phyloP scores from a whole-genome alignment of 2,113 vertebrate species.

The Myodes glareolus region DNA sequence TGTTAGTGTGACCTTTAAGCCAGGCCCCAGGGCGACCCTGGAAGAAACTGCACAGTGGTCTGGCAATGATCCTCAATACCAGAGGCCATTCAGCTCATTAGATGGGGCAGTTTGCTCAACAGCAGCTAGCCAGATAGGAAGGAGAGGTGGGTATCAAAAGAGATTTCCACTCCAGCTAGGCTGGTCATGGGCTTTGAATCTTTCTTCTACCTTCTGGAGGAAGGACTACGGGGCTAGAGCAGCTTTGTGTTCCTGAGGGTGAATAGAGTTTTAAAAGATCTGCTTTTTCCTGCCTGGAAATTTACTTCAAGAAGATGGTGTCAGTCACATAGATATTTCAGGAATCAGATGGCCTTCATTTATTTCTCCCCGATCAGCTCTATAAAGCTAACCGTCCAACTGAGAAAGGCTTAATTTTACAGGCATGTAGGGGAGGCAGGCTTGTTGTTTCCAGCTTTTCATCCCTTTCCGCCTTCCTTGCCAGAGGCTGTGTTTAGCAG shows the following conservation, averaged over 20 bases:
- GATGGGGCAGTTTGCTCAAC: neutral
- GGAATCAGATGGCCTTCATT: slow-evolving; percentile 82
- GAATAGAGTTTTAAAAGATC: neutral
- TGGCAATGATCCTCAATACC: neutral
- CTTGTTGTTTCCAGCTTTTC: slow-evolving; percentile 37
- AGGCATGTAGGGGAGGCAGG: slow-evolving; percentile 52
- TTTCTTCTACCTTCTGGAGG: neutral
- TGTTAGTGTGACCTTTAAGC: neutral
- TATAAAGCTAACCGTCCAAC: slow-evolving; percentile 80
- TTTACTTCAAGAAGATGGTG: slow-evolving; percentile 68
- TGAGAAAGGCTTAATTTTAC: slow-evolving; percentile 70
- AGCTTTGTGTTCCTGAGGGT: neutral
- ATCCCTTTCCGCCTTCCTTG: slow-evolving; percentile 53
- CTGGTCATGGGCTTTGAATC: neutral
- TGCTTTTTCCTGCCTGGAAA: slow-evolving; percentile 65
- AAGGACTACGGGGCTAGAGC: neutral
- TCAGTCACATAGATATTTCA: slow-evolving; percentile 77
- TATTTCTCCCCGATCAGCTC: slow-evolving; percentile 71
- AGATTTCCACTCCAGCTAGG: neutral
- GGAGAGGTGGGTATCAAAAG: neutral
- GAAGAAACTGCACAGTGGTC: neutral
- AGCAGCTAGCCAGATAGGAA: neutral
- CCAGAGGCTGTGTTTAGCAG: slow-evolving; percentile 70
- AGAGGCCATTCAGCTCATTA: neutral
- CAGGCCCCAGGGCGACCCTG: neutral